A percentile compares a stretch with the other conserved stretches of the same genome.
These are phyloP conservation scores for Nothoprocta pentlandii DNA, from an alignment of 2,113 vertebrate species.

Conservation along the genomic window DNA sequence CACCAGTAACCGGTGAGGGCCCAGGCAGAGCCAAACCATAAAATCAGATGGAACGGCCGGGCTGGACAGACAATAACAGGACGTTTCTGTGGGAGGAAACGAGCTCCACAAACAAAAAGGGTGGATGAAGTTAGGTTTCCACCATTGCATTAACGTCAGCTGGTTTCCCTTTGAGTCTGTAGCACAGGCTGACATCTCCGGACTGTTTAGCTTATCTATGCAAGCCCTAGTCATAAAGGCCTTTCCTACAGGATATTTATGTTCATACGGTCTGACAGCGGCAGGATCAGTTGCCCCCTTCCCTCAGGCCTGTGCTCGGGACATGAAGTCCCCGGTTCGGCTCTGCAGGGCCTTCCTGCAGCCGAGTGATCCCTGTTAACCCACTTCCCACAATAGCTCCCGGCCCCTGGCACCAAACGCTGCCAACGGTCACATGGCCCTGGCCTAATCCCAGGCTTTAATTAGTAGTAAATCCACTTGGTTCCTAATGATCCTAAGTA, in stretches of 20 bases:
- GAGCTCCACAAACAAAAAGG: conserved; percentile 17
- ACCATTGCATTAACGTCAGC: not conserved
- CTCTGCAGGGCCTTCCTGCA: not conserved
- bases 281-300: not conserved
- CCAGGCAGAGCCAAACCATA: not conserved
- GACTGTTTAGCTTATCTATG: not conserved
- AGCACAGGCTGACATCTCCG: not conserved
- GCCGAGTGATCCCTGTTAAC: not conserved
- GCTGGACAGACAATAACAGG: not conserved
- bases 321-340: not conserved
- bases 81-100: conserved; percentile 42
- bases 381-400: not conserved
- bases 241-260: not conserved
- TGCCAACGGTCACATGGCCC: not conserved
- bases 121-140: conserved; percentile 16
- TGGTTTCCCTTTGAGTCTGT: conserved; percentile 15
- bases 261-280: not conserved
- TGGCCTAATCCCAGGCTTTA: not conserved
- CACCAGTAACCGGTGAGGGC: not conserved
- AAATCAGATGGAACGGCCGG: not conserved
- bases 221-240: not conserved
- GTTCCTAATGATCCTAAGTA: not conserved
- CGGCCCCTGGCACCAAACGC: not conserved
- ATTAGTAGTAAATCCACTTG: not conserved
- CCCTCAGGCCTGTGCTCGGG: not conserved